Conservation (phyloP, 2,797 vertebrate species). For the Rhodeus uyekii region DNA sequence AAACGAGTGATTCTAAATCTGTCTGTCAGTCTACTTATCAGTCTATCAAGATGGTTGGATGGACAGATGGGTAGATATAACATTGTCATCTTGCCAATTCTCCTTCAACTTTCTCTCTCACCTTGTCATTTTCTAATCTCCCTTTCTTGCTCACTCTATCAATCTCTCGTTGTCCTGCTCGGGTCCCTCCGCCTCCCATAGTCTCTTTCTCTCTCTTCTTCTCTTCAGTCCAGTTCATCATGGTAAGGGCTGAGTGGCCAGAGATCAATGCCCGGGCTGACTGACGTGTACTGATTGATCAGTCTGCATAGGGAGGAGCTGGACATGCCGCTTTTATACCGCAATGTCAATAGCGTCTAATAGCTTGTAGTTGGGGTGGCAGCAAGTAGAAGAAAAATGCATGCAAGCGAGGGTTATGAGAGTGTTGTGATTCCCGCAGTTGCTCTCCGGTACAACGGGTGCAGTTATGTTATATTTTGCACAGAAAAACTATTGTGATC, state of each 20-base stretch:
- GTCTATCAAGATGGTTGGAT: neutral
- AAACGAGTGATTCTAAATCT: neutral
- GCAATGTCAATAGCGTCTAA: constrained; percentile 33
- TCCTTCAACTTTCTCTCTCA: constrained; percentile 47
- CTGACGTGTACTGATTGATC: constrained; percentile 37
- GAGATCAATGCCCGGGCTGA: constrained; percentile 11
- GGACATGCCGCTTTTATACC: neutral
- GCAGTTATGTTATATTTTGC: constrained; percentile 20
- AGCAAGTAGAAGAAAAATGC: constrained; percentile 22
- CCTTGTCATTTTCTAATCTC: constrained; percentile 44
- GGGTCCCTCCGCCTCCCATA: constrained; percentile 5
- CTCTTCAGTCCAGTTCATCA: constrained; percentile 29
- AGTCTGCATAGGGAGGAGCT: constrained; percentile 7
- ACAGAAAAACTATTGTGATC: constrained; percentile 49
- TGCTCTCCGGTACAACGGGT: neutral
- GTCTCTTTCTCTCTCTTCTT: neutral
- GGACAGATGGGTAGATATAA: constrained; percentile 13
- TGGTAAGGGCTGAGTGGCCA: constrained; percentile 24
- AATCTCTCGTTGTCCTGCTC: constrained; percentile 47
- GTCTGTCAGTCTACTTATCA: neutral
- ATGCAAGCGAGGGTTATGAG: neutral
- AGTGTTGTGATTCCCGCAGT: neutral
- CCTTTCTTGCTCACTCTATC: constrained; percentile 29
- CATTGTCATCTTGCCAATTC: constrained; percentile 22
- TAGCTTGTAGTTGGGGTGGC: constrained; percentile 34